Evolutionary conservation across 2,113 vertebrate genomes (phyloP).

Genomic region (Terrapene triunguis): DNA sequence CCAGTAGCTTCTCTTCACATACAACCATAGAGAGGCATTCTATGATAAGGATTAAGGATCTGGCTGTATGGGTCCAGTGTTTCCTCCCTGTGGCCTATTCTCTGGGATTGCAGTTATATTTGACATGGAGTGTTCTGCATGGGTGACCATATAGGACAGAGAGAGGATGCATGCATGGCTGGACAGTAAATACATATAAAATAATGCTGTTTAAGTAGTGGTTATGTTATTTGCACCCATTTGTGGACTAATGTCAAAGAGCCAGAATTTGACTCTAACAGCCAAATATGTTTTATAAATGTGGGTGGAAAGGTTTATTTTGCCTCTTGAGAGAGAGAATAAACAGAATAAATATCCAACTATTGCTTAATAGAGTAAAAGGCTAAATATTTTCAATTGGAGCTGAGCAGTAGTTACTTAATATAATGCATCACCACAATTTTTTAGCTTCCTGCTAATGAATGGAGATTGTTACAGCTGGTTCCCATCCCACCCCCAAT

Average conservation of each 20-base stretch:
- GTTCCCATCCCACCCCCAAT: neutral
- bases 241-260: neutral
- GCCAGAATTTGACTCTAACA: neutral
- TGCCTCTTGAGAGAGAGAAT: neutral
- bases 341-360: neutral
- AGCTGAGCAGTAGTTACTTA: constrained; percentile 37
- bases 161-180: neutral
- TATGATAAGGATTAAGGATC: neutral
- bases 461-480: neutral
- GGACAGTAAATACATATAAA: neutral
- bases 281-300: neutral
- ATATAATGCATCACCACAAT: constrained; percentile 7
- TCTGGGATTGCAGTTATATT: neutral
- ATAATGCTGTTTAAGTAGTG: neutral
- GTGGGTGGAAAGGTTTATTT: neutral
- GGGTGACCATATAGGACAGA: neutral
- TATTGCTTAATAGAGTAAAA: neutral
- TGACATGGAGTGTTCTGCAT: neutral
- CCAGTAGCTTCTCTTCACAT: neutral
- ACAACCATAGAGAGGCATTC: neutral
- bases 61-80: neutral
- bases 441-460: constrained; percentile 46
- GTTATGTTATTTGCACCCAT: neutral
- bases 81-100: neutral
- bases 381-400: constrained; percentile 31